Conservation (phyloP, 2,113 vertebrate genomes). For the Struthidea cinerea region DNA sequence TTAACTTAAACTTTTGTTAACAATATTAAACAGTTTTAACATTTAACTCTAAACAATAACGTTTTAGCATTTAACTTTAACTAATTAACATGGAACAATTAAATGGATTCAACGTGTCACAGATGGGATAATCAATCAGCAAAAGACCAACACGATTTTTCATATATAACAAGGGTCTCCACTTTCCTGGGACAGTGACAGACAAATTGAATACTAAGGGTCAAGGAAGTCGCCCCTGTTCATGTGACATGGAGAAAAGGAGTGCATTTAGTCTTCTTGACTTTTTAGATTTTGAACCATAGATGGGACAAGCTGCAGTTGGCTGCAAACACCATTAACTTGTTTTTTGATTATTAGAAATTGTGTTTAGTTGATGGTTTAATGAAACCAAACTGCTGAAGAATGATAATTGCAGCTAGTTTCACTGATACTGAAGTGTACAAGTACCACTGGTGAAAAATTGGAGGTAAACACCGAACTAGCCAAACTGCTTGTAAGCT, state of each 20-base stretch:
- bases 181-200: background rate
- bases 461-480: background rate
- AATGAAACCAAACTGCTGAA: background rate
- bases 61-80: too few relatives aligned
- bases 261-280: background rate
- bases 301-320: background rate
- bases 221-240: background rate
- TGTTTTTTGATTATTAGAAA: background rate
- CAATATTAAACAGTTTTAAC: too few relatives aligned
- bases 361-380: background rate
- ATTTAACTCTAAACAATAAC: too few relatives aligned
- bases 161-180: background rate
- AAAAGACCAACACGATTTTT: too few relatives aligned
- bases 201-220: background rate
- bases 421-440: background rate
- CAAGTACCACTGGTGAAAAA: background rate
- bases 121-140: too few relatives aligned
- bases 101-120: too few relatives aligned
- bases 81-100: too few relatives aligned
- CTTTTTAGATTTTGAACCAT: background rate
- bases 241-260: background rate
- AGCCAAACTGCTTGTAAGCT: background rate
- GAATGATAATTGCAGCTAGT: background rate
- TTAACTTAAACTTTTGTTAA: too few relatives aligned
- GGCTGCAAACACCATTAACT: background rate